A percentile compares a stretch with the other conserved stretches of the same genome.
Conservation (phyloP, 2,888 invertebrate genomes). For the Agrotis puta region DNA sequence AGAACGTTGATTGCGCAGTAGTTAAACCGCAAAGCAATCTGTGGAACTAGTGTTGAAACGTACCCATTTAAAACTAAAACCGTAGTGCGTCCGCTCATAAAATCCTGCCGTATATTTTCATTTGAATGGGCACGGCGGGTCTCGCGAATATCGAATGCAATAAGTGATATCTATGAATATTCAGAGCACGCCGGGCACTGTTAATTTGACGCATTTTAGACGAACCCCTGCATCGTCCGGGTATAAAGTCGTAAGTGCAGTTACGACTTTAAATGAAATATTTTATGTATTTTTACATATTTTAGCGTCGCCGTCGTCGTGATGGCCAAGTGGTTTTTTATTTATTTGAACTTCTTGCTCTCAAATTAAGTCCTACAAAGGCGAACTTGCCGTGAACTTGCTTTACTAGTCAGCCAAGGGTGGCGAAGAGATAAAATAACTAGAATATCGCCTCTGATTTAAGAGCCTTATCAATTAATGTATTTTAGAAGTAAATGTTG, state of each 20-base stretch:
- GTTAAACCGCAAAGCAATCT: constrained; percentile 15
- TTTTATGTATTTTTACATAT: not conserved
- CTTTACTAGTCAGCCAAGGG: too few relatives aligned
- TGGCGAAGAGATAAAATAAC: too few relatives aligned
- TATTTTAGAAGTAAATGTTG: too few relatives aligned
- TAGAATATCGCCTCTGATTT: too few relatives aligned
- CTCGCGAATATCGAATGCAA: constrained; percentile 53
- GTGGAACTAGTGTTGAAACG: constrained; percentile 6
- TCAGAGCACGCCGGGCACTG: constrained; percentile 57
- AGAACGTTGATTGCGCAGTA: not conserved
- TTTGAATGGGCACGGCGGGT: constrained; percentile 14
- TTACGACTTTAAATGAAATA: not conserved
- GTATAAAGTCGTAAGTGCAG: not conserved
- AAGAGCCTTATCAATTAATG: too few relatives aligned
- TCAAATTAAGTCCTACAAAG: too few relatives aligned
- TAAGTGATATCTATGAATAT: constrained; percentile 67
- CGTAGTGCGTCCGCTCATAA: constrained; percentile 26
- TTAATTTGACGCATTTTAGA: constrained; percentile 56
- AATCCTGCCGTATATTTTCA: constrained; percentile 41
- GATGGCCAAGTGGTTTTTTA: too few relatives aligned
- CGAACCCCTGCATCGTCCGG: constrained; percentile 3
- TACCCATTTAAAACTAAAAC: constrained; percentile 14
- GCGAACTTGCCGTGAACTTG: too few relatives aligned
- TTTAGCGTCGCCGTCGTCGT: too few relatives aligned
- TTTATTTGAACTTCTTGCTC: too few relatives aligned